These are phyloP conservation scores for Brachionus asplanchnoidis DNA, from an alignment of 1,140 invertebrate genomes.

Conservation along the genomic window DNA sequence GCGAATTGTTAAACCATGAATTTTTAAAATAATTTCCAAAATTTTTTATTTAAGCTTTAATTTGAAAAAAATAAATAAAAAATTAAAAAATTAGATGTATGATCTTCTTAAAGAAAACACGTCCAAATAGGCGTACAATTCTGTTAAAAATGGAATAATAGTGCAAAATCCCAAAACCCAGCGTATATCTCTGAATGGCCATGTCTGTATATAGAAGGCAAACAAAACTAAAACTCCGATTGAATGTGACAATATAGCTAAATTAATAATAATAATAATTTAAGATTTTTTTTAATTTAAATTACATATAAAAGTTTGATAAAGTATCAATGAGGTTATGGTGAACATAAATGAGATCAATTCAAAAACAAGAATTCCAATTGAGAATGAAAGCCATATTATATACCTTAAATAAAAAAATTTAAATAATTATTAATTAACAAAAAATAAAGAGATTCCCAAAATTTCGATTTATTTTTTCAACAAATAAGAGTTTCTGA, in stretches of 20 bases:
- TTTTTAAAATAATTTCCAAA: conserved; percentile 38
- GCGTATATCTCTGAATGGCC: neutral
- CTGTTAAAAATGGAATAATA: conserved; percentile 25
- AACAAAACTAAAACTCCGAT: conserved; percentile 27
- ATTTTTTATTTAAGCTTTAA: conserved; percentile 20
- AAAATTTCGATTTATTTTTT: no score
- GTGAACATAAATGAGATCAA: conserved; percentile 28
- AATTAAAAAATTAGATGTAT: neutral
- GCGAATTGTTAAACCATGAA: conserved; percentile 45
- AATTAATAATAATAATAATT: neutral
- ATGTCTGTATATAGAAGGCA: conserved; percentile 33
- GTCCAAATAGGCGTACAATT: conserved; percentile 26
- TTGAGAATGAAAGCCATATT: conserved; percentile 26
- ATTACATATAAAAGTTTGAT: conserved; percentile 39
- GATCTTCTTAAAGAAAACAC: neutral
- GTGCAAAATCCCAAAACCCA: conserved; percentile 38
- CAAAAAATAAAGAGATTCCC: neutral
- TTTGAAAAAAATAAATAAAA: conserved; percentile 7
- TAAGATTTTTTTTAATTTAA: neutral
- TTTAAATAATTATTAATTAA: neutral
- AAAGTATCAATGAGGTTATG: neutral
- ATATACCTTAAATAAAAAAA: neutral
- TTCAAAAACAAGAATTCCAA: conserved; percentile 12
- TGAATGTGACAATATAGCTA: conserved; percentile 28
- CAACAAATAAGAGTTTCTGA: no score